Conservation (phyloP, 2,113 vertebrate genomes). For the Gopherus flavomarginatus region DNA sequence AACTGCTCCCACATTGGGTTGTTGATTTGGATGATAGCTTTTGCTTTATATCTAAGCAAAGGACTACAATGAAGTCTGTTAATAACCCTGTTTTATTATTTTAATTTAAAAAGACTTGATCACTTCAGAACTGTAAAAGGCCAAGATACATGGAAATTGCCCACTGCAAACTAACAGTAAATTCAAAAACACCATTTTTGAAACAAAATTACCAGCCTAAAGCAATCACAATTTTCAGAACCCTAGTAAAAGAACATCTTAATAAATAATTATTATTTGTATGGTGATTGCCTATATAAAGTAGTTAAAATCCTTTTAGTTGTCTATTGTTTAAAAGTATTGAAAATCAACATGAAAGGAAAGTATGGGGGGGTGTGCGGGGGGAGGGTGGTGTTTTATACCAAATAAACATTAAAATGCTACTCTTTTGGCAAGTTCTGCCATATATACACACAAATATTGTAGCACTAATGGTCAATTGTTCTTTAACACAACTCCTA, state of each 20-base stretch:
- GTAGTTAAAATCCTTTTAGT: background rate
- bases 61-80: background rate
- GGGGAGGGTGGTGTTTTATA: background rate
- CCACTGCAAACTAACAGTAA: background rate
- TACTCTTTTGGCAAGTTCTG: background rate
- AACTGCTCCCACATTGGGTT: background rate
- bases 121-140: background rate
- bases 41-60: background rate
- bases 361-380: background rate
- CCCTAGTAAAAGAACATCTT: background rate
- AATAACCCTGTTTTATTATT: background rate
- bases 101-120: background rate
- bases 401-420: background rate
- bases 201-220: background rate
- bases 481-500: slow-evolving; percentile 6
- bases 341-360: background rate
- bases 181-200: background rate
- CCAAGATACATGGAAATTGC: background rate
- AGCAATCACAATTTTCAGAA: slow-evolving; percentile 31
- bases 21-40: background rate
- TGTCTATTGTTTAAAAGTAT: background rate
- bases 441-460: background rate
- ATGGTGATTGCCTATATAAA: background rate
- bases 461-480: background rate
- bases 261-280: slow-evolving; percentile 31